Conservation (phyloP, 2,797 vertebrate species). For the Artibeus jamaicensis region DNA sequence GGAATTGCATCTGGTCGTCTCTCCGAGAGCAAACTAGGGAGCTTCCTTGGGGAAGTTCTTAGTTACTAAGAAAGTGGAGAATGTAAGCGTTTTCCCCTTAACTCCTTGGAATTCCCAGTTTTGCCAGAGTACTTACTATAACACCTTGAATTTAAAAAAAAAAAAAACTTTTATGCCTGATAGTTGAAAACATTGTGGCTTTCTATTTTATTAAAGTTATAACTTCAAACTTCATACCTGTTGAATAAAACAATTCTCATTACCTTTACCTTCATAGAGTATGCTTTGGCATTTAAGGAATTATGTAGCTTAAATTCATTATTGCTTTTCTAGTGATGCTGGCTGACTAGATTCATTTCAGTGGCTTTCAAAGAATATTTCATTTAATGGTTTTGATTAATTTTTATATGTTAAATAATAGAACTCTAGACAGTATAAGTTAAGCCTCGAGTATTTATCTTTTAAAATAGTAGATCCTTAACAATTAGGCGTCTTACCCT, state of each 20-base stretch:
- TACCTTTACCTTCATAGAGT: constrained; percentile 10
- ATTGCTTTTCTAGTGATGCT: neutral
- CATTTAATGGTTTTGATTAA: constrained; percentile 25
- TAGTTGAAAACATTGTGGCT: neutral
- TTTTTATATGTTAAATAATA: constrained; percentile 22
- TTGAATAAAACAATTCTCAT: constrained; percentile 20
- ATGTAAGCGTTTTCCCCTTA: neutral
- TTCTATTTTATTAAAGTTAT: constrained; percentile 43
- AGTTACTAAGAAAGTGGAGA: neutral
- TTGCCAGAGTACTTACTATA: neutral
- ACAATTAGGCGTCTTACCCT: neutral
- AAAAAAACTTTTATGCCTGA: neutral
- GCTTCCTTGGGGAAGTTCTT: neutral
- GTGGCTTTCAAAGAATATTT: neutral
- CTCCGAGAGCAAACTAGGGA: neutral
- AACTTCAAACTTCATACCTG: neutral
- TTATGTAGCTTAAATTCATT: neutral
- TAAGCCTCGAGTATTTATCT: constrained; percentile 4
- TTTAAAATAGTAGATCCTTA: constrained; percentile 21
- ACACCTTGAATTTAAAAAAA: neutral
- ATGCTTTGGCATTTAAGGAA: constrained; percentile 18
- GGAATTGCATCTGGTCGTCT: neutral
- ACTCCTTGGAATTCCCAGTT: constrained; percentile 2
- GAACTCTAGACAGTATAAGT: neutral
- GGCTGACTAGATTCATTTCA: neutral